These are phyloP conservation scores for Gymnothorax javanicus DNA, from an alignment of 2,797 vertebrate genomes.

Conservation along the genomic window DNA sequence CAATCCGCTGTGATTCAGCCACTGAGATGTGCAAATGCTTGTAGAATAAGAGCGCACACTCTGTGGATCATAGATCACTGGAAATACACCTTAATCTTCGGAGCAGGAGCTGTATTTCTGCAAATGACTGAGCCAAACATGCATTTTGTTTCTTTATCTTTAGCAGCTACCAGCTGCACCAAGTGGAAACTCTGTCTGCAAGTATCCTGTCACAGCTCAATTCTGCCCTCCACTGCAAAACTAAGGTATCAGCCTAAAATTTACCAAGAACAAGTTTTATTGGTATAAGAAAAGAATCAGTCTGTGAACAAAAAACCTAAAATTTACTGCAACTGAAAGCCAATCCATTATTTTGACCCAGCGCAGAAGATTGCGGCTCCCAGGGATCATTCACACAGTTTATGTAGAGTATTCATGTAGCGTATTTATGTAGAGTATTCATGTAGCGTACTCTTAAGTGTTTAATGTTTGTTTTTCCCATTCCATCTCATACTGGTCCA, in stretches of 20 bases:
- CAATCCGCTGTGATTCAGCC: neutral
- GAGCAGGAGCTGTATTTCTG: neutral
- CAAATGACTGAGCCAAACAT: neutral
- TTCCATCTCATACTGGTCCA: neutral
- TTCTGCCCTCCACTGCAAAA: slow-evolving; percentile 48
- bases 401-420: no score
- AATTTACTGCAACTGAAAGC: no score
- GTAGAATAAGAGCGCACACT: neutral
- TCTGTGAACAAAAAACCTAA: no score
- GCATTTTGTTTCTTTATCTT: neutral
- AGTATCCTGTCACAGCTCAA: slow-evolving; percentile 35
- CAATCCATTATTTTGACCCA: no score
- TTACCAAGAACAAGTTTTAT: neutral
- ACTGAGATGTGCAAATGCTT: neutral
- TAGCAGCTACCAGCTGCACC: neutral
- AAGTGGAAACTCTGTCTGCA: neutral
- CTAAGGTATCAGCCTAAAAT: neutral
- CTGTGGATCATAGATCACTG: neutral
- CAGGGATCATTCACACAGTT: no score
- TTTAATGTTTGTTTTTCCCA: neutral
- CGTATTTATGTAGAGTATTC: no score
- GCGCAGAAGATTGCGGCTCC: no score
- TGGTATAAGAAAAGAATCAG: no score
- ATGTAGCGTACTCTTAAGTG: no score
- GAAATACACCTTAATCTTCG: neutral